Base-by-base conservation (phyloP, 2,888 invertebrate genomes). In the Metellina segmentata region DNA sequence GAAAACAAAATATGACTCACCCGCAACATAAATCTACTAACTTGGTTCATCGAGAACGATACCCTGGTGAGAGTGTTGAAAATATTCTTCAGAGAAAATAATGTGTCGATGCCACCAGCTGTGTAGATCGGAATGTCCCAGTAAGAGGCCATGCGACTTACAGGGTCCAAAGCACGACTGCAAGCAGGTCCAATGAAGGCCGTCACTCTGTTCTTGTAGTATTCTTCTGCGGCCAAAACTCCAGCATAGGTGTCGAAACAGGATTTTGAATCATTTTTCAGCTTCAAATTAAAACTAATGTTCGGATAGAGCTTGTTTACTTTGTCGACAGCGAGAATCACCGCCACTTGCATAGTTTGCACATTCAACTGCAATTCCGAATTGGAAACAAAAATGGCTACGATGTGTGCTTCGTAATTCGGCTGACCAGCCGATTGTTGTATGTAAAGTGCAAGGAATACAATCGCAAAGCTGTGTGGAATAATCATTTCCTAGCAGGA, bases 111-210 rank as follows among this genome's bases (percentile, higher is more conserved):
- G 5, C 93, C 94, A 20, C 93, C 94, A 11, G 93, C 93, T n/a
- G 98, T 98, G 94, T 98, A 97, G 93, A 98, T 97, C 0, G 98
- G 98, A 0, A 97, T 97, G 94, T 98, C 97, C 98, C 98, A 98
- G 94, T 97, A 97, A 2, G 98, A 97, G 0, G 98, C 97, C 88
- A 98, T 96, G 92, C 98, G 96, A 7, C 98, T 98, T 1, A 98
- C 98, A 0, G 98, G 98, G 94, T 98, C 98, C 94, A 98, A 95
- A 0, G 98, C 98, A 13, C 53, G 72, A 78, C 98, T 97, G 94
- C 98, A 98, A 1, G 97, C 97, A 0, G 98, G 98, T 0, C 98
- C 98, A 83, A 98, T 96, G 94, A 97, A 98, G 0, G 97, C 98
- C 90, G 92, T 93, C 11, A 93, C 93, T 1, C 77, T 90, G 34